Evolutionary conservation across 2,888 invertebrate species (phyloP).

Genomic region (Callinectes sapidus): DNA sequence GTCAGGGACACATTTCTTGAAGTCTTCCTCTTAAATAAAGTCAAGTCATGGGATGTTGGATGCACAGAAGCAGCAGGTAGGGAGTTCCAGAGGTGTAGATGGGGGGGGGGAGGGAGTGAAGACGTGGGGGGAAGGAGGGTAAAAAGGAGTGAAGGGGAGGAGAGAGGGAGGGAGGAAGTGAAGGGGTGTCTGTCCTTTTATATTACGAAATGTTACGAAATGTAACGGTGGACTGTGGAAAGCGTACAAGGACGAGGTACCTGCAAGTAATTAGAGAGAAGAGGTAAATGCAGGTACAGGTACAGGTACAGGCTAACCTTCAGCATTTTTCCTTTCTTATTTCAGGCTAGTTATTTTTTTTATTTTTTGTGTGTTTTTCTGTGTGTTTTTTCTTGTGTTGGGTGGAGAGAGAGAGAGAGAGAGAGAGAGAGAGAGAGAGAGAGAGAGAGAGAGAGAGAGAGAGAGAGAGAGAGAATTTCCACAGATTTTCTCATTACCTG

Average conservation of each 20-base stretch:
- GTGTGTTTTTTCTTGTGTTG: not conserved
- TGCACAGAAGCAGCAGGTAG: too few species aligned
- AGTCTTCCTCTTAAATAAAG: too few species aligned
- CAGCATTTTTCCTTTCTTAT: not conserved
- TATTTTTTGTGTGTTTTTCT: too few species aligned
- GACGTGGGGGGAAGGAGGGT: not conserved
- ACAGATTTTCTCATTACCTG: too few species aligned
- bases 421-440: not conserved
- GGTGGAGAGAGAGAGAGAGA: not conserved
- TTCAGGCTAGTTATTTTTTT: too few species aligned
- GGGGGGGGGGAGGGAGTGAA: not conserved
- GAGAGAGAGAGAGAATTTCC: not conserved
- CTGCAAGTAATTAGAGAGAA: not conserved
- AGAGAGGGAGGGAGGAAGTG: not conserved
- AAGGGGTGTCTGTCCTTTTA: not conserved
- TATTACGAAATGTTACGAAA: not conserved
- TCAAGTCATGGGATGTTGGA: too few species aligned
- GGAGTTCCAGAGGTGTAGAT: too few species aligned
- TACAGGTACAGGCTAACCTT: not conserved
- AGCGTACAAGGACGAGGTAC: not conserved
- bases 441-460: conserved; percentile 1
- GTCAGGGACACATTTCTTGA: too few species aligned
- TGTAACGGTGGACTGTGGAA: not conserved
- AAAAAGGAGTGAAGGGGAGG: not conserved
- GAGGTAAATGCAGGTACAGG: not conserved